Evolutionary conservation across 2,113 vertebrate genomes (phyloP).

Genomic region (Rattus rattus): DNA sequence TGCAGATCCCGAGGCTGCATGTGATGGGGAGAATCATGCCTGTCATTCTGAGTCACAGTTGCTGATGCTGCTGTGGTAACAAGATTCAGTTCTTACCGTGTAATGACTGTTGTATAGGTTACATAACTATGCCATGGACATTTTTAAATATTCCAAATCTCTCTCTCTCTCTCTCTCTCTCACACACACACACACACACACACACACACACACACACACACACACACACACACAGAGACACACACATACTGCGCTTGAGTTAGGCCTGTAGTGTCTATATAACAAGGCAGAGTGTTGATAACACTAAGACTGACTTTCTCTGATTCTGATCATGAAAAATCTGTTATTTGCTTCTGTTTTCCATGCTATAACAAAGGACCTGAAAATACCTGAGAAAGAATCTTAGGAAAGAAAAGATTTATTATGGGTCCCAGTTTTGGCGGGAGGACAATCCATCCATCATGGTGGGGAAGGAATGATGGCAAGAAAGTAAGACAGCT

Average conservation of each 20-base stretch:
- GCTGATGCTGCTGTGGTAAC: not conserved
- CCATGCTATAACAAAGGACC: not conserved
- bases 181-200: too few relatives aligned
- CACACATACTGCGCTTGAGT: not conserved
- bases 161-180: too few relatives aligned
- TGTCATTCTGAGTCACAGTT: not conserved
- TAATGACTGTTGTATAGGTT: not conserved
- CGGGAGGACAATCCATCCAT: not conserved
- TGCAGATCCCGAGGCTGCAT: not conserved
- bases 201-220: not conserved
- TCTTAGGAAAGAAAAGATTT: not conserved
- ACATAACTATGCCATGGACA: not conserved
- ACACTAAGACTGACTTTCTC: not conserved
- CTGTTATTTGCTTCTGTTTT: not conserved
- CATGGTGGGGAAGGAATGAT: too few relatives aligned
- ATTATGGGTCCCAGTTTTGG: not conserved
- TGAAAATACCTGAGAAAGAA: not conserved
- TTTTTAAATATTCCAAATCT: not conserved
- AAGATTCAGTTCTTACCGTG: not conserved
- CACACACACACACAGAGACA: not conserved
- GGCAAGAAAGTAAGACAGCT: not conserved
- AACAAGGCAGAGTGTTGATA: not conserved
- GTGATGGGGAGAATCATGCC: not conserved
- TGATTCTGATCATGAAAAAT: not conserved
- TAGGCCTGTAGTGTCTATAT: not conserved